phyloP scores from a whole-genome alignment of 2,113 vertebrate species.

The Hymenochirus boettgeri region DNA sequence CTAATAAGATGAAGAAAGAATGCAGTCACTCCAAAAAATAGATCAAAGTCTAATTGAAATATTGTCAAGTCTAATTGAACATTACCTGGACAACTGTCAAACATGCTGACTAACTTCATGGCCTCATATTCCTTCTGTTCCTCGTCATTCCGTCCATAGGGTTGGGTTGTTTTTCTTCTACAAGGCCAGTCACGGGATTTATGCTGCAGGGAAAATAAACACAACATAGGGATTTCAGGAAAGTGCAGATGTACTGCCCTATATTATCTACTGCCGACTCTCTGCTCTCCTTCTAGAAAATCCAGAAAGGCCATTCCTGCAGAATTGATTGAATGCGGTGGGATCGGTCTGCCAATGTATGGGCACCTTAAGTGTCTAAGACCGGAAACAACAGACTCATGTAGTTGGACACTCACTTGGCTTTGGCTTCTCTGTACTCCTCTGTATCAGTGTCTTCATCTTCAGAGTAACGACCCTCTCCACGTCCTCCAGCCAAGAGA shows the following conservation, averaged over 20 bases:
- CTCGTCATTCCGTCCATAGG: conserved; percentile 75
- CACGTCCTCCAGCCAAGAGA: conserved; percentile 51
- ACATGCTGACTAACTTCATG: conserved; percentile 62
- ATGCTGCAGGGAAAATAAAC: conserved; percentile 46
- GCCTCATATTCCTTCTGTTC: conserved; percentile 74
- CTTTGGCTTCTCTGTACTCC: conserved; percentile 64
- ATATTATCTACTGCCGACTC: too few species aligned
- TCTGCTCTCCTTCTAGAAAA: too few species aligned
- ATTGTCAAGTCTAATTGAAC: too few species aligned
- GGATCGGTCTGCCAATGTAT: too few species aligned
- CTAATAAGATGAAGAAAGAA: conserved; percentile 36
- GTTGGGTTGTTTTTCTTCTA: conserved; percentile 65
- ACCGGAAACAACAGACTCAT: too few species aligned
- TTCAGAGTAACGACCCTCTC: conserved; percentile 57
- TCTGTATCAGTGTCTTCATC: conserved; percentile 75
- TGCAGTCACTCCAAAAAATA: too few species aligned
- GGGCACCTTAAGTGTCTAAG: too few species aligned
- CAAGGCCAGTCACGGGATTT: conserved; percentile 69
- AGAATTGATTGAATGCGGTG: too few species aligned
- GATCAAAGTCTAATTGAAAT: too few species aligned
- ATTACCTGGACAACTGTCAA: conserved; percentile 51
- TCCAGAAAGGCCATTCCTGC: too few species aligned
- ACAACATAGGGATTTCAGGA: background rate
- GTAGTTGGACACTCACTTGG: conserved; percentile 44
- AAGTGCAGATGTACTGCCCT: too few species aligned